phyloP scores from a whole-genome alignment of 2,888 invertebrate genomes.

The Tortricodes alternella region DNA sequence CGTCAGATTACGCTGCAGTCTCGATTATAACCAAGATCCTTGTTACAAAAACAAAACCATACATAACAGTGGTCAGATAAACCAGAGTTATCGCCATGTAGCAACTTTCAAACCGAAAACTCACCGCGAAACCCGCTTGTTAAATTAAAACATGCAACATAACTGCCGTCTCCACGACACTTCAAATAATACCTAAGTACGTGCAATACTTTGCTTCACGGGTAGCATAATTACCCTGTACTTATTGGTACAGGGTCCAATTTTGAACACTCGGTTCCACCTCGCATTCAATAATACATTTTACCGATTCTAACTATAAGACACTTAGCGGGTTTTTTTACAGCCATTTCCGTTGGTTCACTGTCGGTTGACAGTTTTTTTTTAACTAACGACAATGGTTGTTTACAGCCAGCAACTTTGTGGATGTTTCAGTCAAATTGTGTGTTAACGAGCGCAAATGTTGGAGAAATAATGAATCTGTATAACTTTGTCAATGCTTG shows the following conservation, averaged over 20 bases:
- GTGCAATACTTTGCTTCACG: conserved; percentile 11
- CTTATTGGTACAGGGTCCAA: too few relatives aligned
- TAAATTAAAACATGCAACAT: conserved; percentile 24
- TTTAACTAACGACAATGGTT: neutral
- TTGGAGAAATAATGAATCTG: too few relatives aligned
- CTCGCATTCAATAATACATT: conserved; percentile 19
- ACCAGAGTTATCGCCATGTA: neutral
- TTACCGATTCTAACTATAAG: conserved; percentile 12
- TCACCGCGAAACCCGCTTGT: conserved; percentile 1
- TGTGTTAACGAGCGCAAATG: too few relatives aligned
- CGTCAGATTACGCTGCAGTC: neutral
- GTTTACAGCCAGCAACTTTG: neutral
- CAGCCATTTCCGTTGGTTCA: neutral
- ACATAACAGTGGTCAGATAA: neutral
- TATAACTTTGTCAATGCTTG: neutral
- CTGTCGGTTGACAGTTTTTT: too few relatives aligned
- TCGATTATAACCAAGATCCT: too few relatives aligned
- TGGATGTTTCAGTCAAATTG: too few relatives aligned
- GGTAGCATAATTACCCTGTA: too few relatives aligned
- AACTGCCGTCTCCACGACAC: conserved; percentile 15
- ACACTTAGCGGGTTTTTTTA: conserved; percentile 5
- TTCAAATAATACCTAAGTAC: conserved; percentile 18
- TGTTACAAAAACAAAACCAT: neutral
- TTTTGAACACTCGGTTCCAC: too few relatives aligned
- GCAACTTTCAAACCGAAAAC: too few relatives aligned